Evolutionary conservation across 2,113 vertebrate species (phyloP), one percentile per base, ranked within the genome.

Genomic region (Xenopus tropicalis): DNA sequence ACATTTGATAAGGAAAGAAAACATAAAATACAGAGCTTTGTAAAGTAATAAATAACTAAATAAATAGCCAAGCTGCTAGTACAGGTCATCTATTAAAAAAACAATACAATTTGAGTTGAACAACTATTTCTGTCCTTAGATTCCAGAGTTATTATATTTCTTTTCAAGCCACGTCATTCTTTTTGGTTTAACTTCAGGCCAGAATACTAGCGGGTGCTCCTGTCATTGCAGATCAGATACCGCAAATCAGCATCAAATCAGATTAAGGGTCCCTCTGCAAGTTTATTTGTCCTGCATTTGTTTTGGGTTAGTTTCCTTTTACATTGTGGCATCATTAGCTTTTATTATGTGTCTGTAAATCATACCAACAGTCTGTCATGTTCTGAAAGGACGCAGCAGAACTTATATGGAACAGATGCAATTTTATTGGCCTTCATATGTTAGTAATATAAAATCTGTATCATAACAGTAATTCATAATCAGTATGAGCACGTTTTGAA

Each of bases 381-480:
- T 19, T 24, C 23, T 61, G 22, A 22, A 24, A 56, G 3, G 8
- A 52, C 51, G 23, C 24, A 25, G 71, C n/a, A 68, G 23, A 52
- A 74, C 20, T 17, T 61, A 61, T 61, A 51, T 68, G 10, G 25
- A 61, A 44, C 65, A 74, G 43, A 61, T 74, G 64, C 19, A 24
- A 20, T 68, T 59, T 68, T 59, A 67, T 16, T 57, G 52, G 29
- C 29, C 29, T 37, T 37, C 29, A 37, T 5, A 37, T 37, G 3
- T 37, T 37, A 37, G 29, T 37, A 54, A 54, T 54, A 54, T 54
- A n/a, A 10, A 54, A n/a, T 9, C 1, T 54, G 52, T 54, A 59
- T 23, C 1, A 59, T 59, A 24, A 59, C 11, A 23, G 22, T n/a
- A 12, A 20, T 73, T 51, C 23, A 68, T 52, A 54, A 59, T 59